These are phyloP conservation scores for Harpalus rufipes DNA, from an alignment of 2,888 invertebrate genomes.

Conservation along the genomic window DNA sequence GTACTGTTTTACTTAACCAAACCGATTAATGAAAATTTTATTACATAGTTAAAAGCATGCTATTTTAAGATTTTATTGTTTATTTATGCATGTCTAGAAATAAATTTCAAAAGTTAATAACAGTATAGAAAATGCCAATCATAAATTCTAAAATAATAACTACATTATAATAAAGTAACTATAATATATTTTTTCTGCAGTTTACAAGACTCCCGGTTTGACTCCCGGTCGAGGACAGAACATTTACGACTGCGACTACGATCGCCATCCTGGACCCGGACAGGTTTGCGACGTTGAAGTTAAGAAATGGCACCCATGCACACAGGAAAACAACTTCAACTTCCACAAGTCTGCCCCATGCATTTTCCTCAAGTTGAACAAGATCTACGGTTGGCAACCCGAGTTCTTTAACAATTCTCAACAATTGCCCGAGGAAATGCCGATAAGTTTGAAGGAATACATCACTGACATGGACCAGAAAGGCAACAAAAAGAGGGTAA, in stretches of 20 bases:
- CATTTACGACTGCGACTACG: constrained; percentile 87
- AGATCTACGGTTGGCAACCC: constrained; percentile 95
- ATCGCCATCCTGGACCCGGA: constrained; percentile 83
- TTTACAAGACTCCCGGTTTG: constrained; percentile 86
- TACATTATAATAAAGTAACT: too few relatives aligned
- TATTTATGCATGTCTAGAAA: not conserved
- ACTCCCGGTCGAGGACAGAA: constrained; percentile 87
- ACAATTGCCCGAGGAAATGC: constrained; percentile 87
- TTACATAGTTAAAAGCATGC: not conserved
- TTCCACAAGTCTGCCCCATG: constrained; percentile 96
- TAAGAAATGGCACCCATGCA: constrained; percentile 89
- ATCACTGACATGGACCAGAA: constrained; percentile 76
- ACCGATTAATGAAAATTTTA: not conserved
- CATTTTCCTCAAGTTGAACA: constrained; percentile 96
- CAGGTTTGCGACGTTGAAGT: constrained; percentile 94
- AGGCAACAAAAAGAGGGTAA: constrained; percentile 57
- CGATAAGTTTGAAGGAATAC: constrained; percentile 83
- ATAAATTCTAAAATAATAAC: not conserved
- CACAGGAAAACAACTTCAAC: constrained; percentile 90
- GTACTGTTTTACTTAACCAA: not conserved
- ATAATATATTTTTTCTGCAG: constrained; percentile 75
- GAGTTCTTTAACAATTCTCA: constrained; percentile 87
- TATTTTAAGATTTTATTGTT: constrained; percentile 15
- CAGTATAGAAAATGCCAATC: not conserved
- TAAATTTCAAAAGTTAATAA: too few relatives aligned